Evolutionary conservation across 35 echinoderm and acorn worm genomes (phyloP), one percentile per base, ranked within the genome.

Genomic region (Lytechinus variegatus): DNA sequence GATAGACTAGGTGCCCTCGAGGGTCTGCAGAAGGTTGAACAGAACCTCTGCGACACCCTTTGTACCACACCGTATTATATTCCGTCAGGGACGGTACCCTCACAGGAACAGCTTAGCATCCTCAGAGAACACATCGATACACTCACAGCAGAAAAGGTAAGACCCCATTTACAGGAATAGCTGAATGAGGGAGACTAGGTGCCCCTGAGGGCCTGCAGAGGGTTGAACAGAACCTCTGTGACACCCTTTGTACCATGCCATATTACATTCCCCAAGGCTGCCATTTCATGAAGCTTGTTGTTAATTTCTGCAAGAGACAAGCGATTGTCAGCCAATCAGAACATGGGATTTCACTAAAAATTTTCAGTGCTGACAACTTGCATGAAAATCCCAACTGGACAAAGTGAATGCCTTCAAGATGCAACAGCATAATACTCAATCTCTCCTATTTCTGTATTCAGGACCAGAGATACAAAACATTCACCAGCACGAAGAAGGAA

Each of bases 31-130:
- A 94, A 97, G 44, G 95, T 91, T 0, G 98, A 99, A 89, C 98
- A 99, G 87, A 54, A 94, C 6, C 95, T 99, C 21, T 99, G 98
- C 54, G 98, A 99, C 87, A 92, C 95, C 54, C 93, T 99, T 33
- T 98, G 96, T 72, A 98, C 96, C 56, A 99, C 98, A n/a, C 98
- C 98, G 3, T 96, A 98, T 94, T 99, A 99, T 94, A 97, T 99
- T 29, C 96, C 98, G 19, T 97, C 97, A 52, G 98, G 98, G 27
- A 98, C 95, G 9, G 95, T 99, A 54, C 97, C 98, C 29, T 96
- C 95, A 54, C 52, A 96, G 58, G 96, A 98, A 95, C 97, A 99
- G 89, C 89, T 99, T 27, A 89, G 93, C 66, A 95, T 94, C 8
- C 94, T 99, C 9, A 58, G 96, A 56, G 97, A 99, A 93, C 97